Base-by-base conservation (phyloP, 2,888 invertebrate genomes). In the Blomia tropicalis region DNA sequence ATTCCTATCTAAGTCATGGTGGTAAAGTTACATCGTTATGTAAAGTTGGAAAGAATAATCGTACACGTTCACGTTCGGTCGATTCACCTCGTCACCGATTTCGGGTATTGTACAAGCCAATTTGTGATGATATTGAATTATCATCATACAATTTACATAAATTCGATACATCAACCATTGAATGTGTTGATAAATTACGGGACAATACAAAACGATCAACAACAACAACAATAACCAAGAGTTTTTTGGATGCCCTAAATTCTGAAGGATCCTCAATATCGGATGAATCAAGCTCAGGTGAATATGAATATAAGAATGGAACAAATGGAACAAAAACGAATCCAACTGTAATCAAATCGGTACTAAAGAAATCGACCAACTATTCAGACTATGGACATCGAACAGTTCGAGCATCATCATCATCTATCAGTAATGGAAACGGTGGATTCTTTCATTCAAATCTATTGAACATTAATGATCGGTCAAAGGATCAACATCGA, bases 231-330 rank as follows among this genome's bases (percentile, higher is more conserved):
- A 36, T 11, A 36, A 23, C 47, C 19, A 47, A 19, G 17, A 61
- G 51, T 22, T 43, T 60, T 30, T 58, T 66, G 17, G 53, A 64
- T 32, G 65, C 63, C 2, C 58, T 65, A 7, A 63, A 63, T 58
- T 64, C 62, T 30, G 62, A 61, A 30, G 63, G 63, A 14, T 65
- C 65, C 41, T 63, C 65, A 25, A 51, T 65, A 27, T 66, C 66
- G 27, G 66, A 59, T 32, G 62, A 62, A 36, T 58, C 58, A 23
- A 43, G 5, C 23, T 58, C 43, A 22, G 56, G 58, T 58, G 62
- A 62, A 43, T 56, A 32, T 56, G 29, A 56, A 22, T 2, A 56
- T 2, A 14, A 4, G 11, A 30, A 22, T 32, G 17, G 22, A 56
- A 43, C 56, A 59, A 17, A 19, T 4, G 19, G 44, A 36, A 23